These are phyloP conservation scores for Barnardius zonarius DNA, from an alignment of 2,113 vertebrate genomes.

Conservation along the genomic window DNA sequence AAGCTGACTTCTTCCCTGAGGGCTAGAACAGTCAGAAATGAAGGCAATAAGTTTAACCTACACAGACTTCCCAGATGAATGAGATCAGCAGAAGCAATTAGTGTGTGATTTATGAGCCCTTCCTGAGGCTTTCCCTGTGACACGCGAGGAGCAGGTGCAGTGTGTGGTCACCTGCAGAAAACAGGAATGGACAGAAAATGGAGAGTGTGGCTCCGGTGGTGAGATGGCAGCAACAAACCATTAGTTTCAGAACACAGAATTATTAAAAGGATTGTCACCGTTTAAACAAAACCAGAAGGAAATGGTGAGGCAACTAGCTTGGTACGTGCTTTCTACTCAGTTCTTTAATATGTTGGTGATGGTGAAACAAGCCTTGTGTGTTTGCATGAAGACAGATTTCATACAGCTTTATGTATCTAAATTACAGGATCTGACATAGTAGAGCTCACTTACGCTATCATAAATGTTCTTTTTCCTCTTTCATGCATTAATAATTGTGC, in stretches of 20 bases:
- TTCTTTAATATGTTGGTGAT: not conserved
- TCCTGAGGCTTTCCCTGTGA: not conserved
- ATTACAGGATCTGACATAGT: not conserved
- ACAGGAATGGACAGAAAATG: not conserved
- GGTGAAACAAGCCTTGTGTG: rapidly evolving
- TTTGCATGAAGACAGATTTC: not conserved
- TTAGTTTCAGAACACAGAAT: not conserved
- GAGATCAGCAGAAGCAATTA: not conserved
- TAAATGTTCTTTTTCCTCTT: not conserved
- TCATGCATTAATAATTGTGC: not conserved
- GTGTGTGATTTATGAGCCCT: not conserved
- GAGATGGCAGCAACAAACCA: not conserved
- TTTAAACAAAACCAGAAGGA: not conserved
- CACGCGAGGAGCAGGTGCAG: rapidly evolving
- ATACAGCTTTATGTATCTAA: not conserved
- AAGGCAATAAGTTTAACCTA: not conserved
- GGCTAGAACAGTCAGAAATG: constrained; percentile 16
- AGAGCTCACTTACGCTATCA: not conserved
- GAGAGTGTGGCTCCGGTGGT: not conserved
- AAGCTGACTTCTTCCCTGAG: not conserved
- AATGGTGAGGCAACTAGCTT: not conserved
- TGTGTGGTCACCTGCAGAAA: not conserved
- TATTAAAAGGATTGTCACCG: not conserved
- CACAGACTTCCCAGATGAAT: not conserved
- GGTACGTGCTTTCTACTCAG: not conserved